Base-by-base conservation (phyloP, 2,797 vertebrate genomes). In the Tiaroga cobitis region DNA sequence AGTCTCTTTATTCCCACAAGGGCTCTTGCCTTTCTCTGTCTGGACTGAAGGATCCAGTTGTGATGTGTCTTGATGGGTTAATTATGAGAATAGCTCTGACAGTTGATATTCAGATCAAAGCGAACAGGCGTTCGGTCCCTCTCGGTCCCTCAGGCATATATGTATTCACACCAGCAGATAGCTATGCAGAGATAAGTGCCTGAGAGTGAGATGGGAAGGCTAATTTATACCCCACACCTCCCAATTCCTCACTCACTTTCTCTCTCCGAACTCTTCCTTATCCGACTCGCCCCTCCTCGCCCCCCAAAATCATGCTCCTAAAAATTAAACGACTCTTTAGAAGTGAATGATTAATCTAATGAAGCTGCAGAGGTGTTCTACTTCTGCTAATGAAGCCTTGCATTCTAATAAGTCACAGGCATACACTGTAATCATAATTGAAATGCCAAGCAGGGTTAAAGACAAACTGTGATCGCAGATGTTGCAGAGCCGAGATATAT, bases 101-200 rank as follows among this genome's bases (percentile, higher is more conserved):
- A 88, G 89, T 87, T 90, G 88, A 88, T 89, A 87, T 88, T 88
- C 73, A 83, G 89, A 89, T 91, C 89, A 89, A 92, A 91, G 90
- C 13, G 73, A 87, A 83, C 83, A 84, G 83, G 59, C 85, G 74
- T 73, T 6, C 39, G 72, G 65, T 85, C 81, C 77, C 87, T 84
- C 85, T 83, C 65, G 49, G 76, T 78, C 87, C 89, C 86, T 85
- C 86, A 78, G 88, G 89, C 85, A 79, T 86, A 81, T 74, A 80
- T 84, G 68, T 81, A 74, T 87, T 88, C 82, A 86, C 82, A 79
- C 81, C 87, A 82, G 67, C 65, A 81, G 76, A 86, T 84, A 89
- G 59, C 82, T 67, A 78, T 75, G 68, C 88, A 70, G 80, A 78
- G 89, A 90, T 86, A 86, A 88, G 83, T 81, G 83, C 69, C 83